Evolutionary conservation across 2,113 vertebrate genomes (phyloP), one percentile per base, ranked within the genome.

Genomic region (Boulengeromyrus knoepffleri): DNA sequence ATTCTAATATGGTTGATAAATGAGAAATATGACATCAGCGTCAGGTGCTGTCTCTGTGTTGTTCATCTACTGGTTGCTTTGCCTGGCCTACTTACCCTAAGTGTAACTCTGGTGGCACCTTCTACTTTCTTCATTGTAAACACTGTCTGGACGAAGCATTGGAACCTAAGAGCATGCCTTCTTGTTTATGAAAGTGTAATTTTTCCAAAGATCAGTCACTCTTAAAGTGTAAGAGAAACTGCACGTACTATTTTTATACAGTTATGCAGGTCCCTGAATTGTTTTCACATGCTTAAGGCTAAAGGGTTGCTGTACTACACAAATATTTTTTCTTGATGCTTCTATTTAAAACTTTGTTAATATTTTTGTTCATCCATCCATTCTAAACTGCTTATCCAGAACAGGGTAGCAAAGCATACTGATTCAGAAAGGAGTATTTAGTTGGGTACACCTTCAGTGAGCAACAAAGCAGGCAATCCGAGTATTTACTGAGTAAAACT

Each of bases 201-300:
- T 90, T 90, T 93, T 91, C 87, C 83, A 42, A 85, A 46, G 42
- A 90, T 90, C 77, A 83, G 19, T 88, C 31, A 62, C 49, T 62
- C n/a, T 88, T 88, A 13, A 88, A 19, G 27, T 62, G 47, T 27
- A 31, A 36, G n/a, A 31, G 10, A 66, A 45, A 36, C 24, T 80
- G 74, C 74, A 47, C 27, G 45, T 24, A 46, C 83, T 46, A 85
- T 85, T 85, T 47, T 85, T 85, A 46, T 39, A 85, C 86, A 58
- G 50, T 42, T 42, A 42, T 80, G 31, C 74, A 3, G 86, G 17
- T 9, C 62, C 62, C 62, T 31, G 10, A 70, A 39, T 27, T 58
- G 5, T 87, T 58, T 50, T 27, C 49, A 39, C 19, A 13, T 53
- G 13, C 31, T 49, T 86, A 31, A 15, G 13, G 46, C n/a, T 42